A percentile compares a stretch with the other conserved stretches of the same genome.
These are phyloP conservation scores for Turritopsis rubra DNA, from an alignment of 30 jellyfish, hydroid and myxozoan species.

Conservation along the genomic window DNA sequence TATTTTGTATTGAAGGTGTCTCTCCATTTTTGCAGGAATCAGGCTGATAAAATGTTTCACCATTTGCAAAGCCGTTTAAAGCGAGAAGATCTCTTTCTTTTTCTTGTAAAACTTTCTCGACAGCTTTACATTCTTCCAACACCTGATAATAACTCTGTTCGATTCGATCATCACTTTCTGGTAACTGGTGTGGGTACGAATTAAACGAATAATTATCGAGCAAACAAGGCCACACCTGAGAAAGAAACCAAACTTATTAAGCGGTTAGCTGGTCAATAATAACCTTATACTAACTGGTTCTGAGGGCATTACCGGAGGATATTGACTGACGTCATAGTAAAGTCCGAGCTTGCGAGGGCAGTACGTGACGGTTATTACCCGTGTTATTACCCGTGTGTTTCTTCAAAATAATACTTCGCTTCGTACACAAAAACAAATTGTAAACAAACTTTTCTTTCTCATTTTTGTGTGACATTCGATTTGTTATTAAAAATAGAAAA, in stretches of 20 bases:
- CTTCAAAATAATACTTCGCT: no score
- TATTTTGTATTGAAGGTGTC: not conserved
- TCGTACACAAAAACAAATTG: no score
- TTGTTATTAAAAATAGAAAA: no score
- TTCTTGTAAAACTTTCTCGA: slow-evolving; percentile 61
- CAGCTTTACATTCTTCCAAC: slow-evolving; percentile 70
- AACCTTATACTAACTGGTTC: no score
- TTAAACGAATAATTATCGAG: slow-evolving; percentile 75
- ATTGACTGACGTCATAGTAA: not conserved
- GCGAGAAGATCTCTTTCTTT: slow-evolving; percentile 77
- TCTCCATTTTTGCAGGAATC: slow-evolving; percentile 15
- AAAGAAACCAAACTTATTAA: not conserved
- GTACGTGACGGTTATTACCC: not conserved
- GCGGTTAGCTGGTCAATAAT: no score
- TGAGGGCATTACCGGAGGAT: not conserved
- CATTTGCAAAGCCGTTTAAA: slow-evolving; percentile 83
- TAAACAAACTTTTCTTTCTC: no score
- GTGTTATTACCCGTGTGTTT: no score
- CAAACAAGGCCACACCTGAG: slow-evolving; percentile 96
- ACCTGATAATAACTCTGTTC: slow-evolving; percentile 48
- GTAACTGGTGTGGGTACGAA: slow-evolving; percentile 41
- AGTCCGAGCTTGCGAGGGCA: not conserved
- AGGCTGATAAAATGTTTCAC: slow-evolving; percentile 35
- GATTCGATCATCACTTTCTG: slow-evolving; percentile 34
- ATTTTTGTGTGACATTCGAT: no score